Base-by-base conservation (phyloP, 2,113 vertebrate species). In the Dolichallabes microphthalmus region DNA sequence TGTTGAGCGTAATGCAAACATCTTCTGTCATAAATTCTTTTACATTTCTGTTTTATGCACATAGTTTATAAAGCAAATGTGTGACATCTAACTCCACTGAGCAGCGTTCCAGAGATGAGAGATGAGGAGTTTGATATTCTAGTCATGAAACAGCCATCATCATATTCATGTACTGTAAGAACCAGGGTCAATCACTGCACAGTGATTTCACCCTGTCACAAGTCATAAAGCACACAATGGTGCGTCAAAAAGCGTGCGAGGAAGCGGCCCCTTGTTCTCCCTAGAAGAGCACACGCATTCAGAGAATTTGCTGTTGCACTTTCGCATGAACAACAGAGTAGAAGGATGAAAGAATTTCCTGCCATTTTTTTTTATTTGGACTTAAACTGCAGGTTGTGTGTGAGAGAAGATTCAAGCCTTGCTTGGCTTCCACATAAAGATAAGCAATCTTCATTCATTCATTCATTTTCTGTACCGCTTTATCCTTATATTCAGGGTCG, bases 221-320 rank as follows among this genome's bases (percentile, higher is more conserved):
- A 94, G 86, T 93, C 94, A 95, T 95, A 93, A 94, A 94, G 94
- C 91, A 93, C 93, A 95, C 95, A 95, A 95, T 95, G 94, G 93
- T 87, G 93, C 94, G 91, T 93, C 90, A 94, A 94, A 94, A 94
- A 93, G 92, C 93, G 93, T 94, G 92, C 32, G 32, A 94, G 88
- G 92, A 90, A 94, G 92, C 93, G 88, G 91, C 90, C 91, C 93
- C 85, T 90, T 92, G 92, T 94, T 94, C 91, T 92, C 90, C 90
- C 74, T 52, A 77, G 52, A 93, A 94, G 93, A 95, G 92, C 92
- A 89, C 87, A 87, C 92, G 92, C 93, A 92, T 92, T 94, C 93
- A 84, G 52, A 93, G 92, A 94, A 94, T 93, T 92, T 94, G 93
- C 93, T 92, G 90, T 88, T 93, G 92, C 91, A 91, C 89, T 92